Evolutionary conservation across 2,888 invertebrate species (phyloP), one percentile per base, ranked within the genome.

Genomic region (Arge pagana): DNA sequence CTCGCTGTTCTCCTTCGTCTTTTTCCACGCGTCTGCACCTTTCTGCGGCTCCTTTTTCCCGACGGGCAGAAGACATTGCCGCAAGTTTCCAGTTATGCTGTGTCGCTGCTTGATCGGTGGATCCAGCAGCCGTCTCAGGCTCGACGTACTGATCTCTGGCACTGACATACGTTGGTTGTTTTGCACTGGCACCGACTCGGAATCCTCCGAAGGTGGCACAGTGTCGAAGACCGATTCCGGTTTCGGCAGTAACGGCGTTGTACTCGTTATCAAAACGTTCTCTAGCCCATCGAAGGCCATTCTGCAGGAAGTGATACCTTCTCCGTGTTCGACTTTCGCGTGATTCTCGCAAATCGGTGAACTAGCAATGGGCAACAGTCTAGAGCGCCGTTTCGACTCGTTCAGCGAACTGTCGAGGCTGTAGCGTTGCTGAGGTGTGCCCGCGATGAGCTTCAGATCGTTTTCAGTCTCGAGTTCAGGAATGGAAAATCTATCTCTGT

Each of bases 401-500:
- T 70, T 66, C 54, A 73, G 30, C 16, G 70, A 71, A 43, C 73
- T 73, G 52, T 73, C 73, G 7, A 72, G 48, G 39, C 72, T 73
- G 51, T 67, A 74, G 26, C 74, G 59, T 37, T 73, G 74, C 41
- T 74, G 73, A 0, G 74, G 74, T 0, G 71, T 72, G 0, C 73
- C 72, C 3, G 71, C 71, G 7, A 74, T 72, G 10, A 70, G 48
- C n/a, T 60, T 59, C 4, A 74, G 54, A 41, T 74, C 74, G 49
- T 73, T 74, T 21, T 72, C 67, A 1, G 73, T 72, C 40, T 74
- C 70, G 1, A 74, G 52, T 37, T 74, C 74, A 2, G 74, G 74
- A 23, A 74, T 74, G 8, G 74, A 74, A 48, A 70, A 73, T 18
- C 74, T 55, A 18, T 74, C 74, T 0, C 74, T 64, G 49, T 72